Conservation (phyloP, 1,140 invertebrate genomes). For the Aphis gossypii region DNA sequence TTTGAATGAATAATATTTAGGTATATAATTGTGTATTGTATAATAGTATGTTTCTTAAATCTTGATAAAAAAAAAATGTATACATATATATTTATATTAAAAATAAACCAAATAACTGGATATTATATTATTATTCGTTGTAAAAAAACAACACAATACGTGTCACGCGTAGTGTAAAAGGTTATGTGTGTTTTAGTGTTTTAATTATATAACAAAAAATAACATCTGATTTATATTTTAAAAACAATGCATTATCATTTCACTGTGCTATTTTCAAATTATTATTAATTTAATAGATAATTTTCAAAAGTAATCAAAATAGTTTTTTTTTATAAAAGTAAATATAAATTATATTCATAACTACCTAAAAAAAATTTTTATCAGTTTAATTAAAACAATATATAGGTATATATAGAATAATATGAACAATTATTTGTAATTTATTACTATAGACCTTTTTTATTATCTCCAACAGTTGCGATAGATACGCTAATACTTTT, state of each 20-base stretch:
- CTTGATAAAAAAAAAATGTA: background rate
- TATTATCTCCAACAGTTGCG: background rate
- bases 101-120: background rate
- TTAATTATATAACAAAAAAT: background rate
- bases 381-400: no score
- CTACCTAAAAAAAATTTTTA: no score
- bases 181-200: background rate
- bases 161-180: background rate
- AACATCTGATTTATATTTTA: background rate
- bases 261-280: background rate
- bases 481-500: background rate
- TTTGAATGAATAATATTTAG: background rate
- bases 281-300: background rate
- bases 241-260: background rate
- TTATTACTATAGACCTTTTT: background rate
- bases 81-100: background rate
- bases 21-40: no score
- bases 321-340: background rate
- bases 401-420: background rate
- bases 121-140: background rate
- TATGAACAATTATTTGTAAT: background rate
- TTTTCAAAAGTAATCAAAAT: background rate
- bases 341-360: no score
- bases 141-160: background rate
- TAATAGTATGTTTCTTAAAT: background rate